Conservation (phyloP, 2,888 invertebrate genomes). For the Drosophila neutralis region DNA sequence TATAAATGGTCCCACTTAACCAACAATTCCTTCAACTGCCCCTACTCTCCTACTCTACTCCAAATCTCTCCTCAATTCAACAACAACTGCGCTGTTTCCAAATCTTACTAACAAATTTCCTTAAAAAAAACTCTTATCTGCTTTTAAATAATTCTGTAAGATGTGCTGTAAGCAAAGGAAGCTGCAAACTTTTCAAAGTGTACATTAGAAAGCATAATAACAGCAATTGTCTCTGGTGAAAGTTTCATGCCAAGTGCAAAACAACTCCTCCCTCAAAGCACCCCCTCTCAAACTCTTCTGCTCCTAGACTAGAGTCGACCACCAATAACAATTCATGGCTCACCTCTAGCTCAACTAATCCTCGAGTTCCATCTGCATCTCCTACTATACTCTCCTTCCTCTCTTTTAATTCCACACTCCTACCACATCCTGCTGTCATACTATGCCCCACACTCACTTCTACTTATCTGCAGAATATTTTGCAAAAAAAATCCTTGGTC, state of each 20-base stretch:
- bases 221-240: not conserved
- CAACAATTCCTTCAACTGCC: not conserved
- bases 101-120: not conserved
- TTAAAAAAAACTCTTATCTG: not conserved
- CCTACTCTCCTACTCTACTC: not conserved
- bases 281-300: not conserved
- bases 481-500: not conserved
- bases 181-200: conserved; percentile 24
- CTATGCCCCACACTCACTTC: not conserved
- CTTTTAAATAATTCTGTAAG: not conserved
- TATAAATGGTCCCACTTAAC: not conserved
- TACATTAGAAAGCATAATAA: conserved; percentile 1
- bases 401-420: not conserved
- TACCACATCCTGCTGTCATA: not conserved
- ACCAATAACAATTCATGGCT: not conserved
- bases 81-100: not conserved
- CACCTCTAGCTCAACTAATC: not conserved
- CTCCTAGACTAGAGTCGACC: not conserved
- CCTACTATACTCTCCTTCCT: not conserved
- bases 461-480: not conserved
- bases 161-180: conserved; percentile 1
- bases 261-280: not conserved
- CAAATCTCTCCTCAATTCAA: not conserved
- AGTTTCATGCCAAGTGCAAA: not conserved
- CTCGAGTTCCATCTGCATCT: not conserved